These are phyloP conservation scores for Thryonomys swinderianus DNA, from an alignment of 2,113 vertebrate species.

Conservation along the genomic window DNA sequence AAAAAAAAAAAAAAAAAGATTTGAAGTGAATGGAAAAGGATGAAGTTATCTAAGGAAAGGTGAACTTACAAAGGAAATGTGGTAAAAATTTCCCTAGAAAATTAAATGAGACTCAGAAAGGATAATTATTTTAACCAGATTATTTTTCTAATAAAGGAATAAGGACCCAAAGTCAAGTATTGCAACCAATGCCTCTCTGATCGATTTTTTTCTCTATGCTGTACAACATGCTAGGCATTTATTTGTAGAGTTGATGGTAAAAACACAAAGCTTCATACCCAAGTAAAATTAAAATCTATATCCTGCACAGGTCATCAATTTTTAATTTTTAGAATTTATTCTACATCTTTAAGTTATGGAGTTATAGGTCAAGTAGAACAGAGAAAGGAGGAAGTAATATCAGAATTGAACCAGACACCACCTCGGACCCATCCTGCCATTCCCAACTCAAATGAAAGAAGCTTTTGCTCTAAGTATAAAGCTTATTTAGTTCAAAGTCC, in stretches of 20 bases:
- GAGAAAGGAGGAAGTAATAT: not conserved
- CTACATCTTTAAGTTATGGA: not conserved
- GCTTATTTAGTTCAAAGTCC: constrained; percentile 1
- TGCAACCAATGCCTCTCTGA: not conserved
- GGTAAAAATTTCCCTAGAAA: not conserved
- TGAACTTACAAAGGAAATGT: not conserved
- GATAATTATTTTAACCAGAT: not conserved
- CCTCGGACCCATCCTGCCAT: not conserved
- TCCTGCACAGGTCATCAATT: not conserved
- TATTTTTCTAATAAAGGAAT: not conserved
- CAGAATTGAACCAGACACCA: not conserved
- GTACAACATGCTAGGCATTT: not conserved
- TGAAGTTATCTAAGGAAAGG: not conserved
- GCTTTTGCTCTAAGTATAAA: not conserved
- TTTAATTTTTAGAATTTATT: not conserved
- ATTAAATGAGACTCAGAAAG: not conserved
- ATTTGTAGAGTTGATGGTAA: not conserved
- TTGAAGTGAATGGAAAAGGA: not conserved
- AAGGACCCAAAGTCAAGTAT: not conserved
- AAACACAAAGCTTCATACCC: not conserved
- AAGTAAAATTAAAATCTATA: constrained; percentile 5
- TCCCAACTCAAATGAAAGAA: not conserved
- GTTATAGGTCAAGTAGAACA: not conserved
- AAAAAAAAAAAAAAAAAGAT: too few species aligned
- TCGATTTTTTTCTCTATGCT: not conserved